Evolutionary conservation across 2,113 vertebrate genomes (phyloP).

Genomic region (Ailuropoda melanoleuca): DNA sequence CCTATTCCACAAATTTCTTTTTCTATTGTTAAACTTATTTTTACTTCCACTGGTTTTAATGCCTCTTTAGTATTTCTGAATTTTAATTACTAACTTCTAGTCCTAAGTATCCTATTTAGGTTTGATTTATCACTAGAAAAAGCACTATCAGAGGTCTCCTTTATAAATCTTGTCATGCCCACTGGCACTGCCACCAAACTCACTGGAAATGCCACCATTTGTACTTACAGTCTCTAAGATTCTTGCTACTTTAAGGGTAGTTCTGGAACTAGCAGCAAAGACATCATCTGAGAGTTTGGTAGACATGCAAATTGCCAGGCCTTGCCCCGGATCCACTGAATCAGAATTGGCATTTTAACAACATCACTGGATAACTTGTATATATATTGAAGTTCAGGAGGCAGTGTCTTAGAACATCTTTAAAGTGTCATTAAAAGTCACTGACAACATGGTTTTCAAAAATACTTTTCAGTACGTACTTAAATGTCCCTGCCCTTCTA

Average conservation of each 20-base stretch:
- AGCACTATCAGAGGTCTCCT: not conserved
- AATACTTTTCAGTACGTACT: not conserved
- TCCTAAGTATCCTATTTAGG: not conserved
- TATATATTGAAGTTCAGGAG: not conserved
- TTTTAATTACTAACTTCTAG: not conserved
- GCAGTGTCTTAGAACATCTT: not conserved
- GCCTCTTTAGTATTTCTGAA: not conserved
- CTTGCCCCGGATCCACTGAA: not conserved
- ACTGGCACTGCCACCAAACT: not conserved
- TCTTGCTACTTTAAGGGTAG: not conserved
- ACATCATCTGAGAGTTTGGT: not conserved
- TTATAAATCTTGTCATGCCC: not conserved
- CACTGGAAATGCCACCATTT: not conserved
- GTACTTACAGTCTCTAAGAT: not conserved
- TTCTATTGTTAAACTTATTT: not conserved
- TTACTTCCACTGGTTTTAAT: not conserved
- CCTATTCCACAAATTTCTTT: not conserved
- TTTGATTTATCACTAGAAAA: not conserved
- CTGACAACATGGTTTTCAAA: not conserved
- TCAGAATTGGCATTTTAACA: not conserved
- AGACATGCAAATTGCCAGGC: not conserved
- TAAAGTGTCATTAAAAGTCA: slow-evolving; percentile 19
- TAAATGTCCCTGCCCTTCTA: not conserved
- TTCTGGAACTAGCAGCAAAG: not conserved
- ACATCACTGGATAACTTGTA: no score